These are phyloP conservation scores for Propithecus perrieri DNA, from an alignment of 2,797 vertebrate species.

Conservation along the genomic window DNA sequence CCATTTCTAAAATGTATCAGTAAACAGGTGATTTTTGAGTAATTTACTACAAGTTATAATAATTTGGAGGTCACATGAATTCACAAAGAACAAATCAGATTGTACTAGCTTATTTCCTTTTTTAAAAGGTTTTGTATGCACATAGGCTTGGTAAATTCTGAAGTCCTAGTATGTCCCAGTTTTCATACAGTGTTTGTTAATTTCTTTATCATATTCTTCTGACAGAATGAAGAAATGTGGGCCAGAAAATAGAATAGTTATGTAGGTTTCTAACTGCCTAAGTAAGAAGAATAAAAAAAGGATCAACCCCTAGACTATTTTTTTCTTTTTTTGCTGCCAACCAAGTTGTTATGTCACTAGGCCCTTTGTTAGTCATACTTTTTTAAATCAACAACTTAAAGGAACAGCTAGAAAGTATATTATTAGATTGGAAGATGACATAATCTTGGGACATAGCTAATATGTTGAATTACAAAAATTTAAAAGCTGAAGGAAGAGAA, in stretches of 20 bases:
- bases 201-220: background rate
- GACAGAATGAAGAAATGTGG: background rate
- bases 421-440: background rate
- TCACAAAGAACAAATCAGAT: background rate
- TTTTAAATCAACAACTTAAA: background rate
- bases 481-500: background rate
- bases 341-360: background rate
- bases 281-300: background rate
- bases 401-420: slow-evolving; percentile 1
- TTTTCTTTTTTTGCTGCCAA: background rate
- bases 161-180: background rate
- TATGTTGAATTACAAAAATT: background rate
- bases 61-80: background rate
- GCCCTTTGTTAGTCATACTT: background rate
- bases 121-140: background rate
- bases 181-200: background rate
- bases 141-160: background rate
- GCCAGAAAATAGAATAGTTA: background rate
- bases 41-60: slow-evolving; percentile 17
- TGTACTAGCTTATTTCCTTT: background rate
- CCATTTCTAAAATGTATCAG: slow-evolving; percentile 6
- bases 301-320: background rate
- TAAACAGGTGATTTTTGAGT: background rate
- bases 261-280: background rate
- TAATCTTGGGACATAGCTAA: background rate